These are phyloP conservation scores for Ladona fulva DNA, from an alignment of 1,140 invertebrate genomes.

Conservation along the genomic window DNA sequence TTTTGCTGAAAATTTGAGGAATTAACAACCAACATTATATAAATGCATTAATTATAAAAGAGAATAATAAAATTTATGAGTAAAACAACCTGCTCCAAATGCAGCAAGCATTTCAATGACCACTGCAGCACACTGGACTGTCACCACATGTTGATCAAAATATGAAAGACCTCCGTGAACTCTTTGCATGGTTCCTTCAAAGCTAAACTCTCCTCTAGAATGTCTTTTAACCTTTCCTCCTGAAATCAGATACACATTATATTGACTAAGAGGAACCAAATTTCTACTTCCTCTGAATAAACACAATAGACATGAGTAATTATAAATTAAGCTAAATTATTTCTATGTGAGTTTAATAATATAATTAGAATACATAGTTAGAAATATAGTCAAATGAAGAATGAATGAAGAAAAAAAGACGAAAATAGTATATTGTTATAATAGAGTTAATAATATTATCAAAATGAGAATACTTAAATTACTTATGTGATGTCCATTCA, in stretches of 20 bases:
- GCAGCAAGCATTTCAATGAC: constrained; percentile 86
- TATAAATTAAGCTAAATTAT: no score
- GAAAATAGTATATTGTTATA: no score
- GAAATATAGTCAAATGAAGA: no score
- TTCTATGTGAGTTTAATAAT: no score
- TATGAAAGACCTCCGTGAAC: constrained; percentile 63
- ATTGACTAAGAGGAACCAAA: no score
- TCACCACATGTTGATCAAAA: constrained; percentile 94
- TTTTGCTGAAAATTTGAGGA: neutral
- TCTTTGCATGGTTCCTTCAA: constrained; percentile 56
- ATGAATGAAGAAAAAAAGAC: no score
- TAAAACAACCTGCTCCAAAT: constrained; percentile 54
- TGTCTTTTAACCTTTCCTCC: constrained; percentile 86
- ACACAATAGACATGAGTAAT: no score
- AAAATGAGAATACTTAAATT: no score
- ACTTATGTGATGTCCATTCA: no score
- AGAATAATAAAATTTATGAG: neutral
- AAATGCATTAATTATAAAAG: constrained; percentile 10
- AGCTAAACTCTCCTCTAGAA: constrained; percentile 83
- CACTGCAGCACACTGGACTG: constrained; percentile 73
- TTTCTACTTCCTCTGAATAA: no score
- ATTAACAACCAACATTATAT: constrained; percentile 10
- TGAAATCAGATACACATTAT: constrained; percentile 20
- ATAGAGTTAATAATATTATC: no score
- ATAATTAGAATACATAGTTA: no score